Conservation (phyloP, 2,888 invertebrate genomes). For the Meiosimyza decipiens region DNA sequence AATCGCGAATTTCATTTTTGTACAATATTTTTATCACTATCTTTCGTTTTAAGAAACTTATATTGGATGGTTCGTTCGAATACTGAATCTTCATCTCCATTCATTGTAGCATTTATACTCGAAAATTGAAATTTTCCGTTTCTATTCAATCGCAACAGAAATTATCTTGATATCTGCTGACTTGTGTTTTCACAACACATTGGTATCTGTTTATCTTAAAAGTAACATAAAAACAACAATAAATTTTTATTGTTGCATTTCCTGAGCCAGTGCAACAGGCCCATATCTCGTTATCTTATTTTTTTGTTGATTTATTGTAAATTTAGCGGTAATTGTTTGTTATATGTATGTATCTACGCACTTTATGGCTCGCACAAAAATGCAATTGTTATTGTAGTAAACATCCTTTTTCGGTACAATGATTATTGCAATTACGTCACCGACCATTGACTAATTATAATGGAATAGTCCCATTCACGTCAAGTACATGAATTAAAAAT, state of each 20-base stretch:
- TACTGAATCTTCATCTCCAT: constrained; percentile 32
- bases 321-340: too few relatives aligned
- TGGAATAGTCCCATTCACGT: too few relatives aligned
- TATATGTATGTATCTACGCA: too few relatives aligned
- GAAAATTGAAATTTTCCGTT: too few relatives aligned
- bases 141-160: background rate
- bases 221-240: background rate
- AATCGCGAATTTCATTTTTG: constrained; percentile 42
- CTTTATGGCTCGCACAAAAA: too few relatives aligned
- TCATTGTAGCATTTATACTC: constrained; percentile 1
- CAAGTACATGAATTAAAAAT: too few relatives aligned
- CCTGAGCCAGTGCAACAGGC: background rate
- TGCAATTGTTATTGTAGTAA: too few relatives aligned
- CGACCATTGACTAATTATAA: too few relatives aligned
- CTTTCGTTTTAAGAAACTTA: background rate
- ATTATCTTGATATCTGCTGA: background rate
- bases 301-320: too few relatives aligned
- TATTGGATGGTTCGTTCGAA: constrained; percentile 30
- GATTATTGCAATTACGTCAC: too few relatives aligned
- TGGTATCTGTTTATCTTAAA: background rate
- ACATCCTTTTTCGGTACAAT: too few relatives aligned
- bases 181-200: background rate
- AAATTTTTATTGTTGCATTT: constrained; percentile 16
- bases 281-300: background rate
- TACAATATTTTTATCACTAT: background rate